Evolutionary conservation across 2,113 vertebrate species (phyloP).

Genomic region (Chaetops frenatus): DNA sequence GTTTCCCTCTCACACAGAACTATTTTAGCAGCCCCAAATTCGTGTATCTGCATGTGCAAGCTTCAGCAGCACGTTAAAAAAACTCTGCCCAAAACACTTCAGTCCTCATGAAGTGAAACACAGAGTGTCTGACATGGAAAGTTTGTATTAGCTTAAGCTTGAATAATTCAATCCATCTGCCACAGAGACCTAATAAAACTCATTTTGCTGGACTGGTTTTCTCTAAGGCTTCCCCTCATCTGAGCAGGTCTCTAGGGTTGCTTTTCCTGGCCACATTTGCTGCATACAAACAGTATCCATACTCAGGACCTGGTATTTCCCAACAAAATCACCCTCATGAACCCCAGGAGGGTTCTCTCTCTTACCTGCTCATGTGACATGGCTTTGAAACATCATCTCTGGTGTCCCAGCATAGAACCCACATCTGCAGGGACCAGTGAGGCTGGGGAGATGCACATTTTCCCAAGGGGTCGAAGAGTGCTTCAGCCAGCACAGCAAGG

Average conservation of each 20-base stretch:
- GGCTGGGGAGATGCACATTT: neutral
- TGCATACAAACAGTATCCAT: neutral
- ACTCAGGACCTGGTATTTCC: neutral
- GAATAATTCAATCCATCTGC: conserved; percentile 29
- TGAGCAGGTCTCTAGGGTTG: neutral
- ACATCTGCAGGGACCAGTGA: neutral
- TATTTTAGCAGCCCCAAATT: conserved; percentile 34
- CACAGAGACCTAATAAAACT: neutral
- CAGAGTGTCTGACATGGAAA: neutral
- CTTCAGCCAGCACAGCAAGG: neutral
- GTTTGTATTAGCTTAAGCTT: neutral
- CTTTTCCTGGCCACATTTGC: neutral
- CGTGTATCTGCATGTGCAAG: neutral
- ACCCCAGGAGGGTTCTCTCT: neutral
- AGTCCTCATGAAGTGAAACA: neutral
- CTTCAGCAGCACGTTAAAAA: neutral
- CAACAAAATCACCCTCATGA: neutral
- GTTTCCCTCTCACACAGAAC: conserved; percentile 21
- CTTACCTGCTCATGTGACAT: fast-evolving
- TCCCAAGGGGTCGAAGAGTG: neutral
- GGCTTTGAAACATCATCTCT: neutral
- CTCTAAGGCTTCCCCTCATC: neutral
- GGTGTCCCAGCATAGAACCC: neutral
- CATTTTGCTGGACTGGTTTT: neutral
- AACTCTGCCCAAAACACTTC: neutral